Evolutionary conservation across 2,888 invertebrate genomes (phyloP).

Genomic region (Sinohyriopsis cumingii): DNA sequence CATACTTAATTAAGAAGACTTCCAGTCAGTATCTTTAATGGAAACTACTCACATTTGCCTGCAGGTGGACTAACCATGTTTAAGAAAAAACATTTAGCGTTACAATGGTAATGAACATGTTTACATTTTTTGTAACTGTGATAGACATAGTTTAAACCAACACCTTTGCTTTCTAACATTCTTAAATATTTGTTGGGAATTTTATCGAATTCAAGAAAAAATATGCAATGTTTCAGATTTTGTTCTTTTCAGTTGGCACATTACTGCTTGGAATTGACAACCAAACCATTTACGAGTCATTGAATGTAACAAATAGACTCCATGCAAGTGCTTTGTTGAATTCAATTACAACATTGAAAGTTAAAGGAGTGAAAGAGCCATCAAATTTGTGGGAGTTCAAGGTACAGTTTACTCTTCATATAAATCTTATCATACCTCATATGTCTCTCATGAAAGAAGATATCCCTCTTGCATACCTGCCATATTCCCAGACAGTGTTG

Average conservation of each 20-base stretch:
- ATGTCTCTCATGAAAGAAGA: neutral
- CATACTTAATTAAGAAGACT: too few species aligned
- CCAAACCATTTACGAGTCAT: slow-evolving; percentile 32
- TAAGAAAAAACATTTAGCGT: too few species aligned
- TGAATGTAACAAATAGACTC: slow-evolving; percentile 50
- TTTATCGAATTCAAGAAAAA: too few species aligned
- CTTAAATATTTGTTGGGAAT: too few species aligned
- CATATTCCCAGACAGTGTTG: neutral
- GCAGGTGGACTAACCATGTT: too few species aligned
- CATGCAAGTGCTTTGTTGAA: slow-evolving; percentile 51
- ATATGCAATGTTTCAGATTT: neutral
- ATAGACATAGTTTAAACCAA: too few species aligned
- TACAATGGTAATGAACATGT: too few species aligned
- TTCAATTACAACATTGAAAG: slow-evolving; percentile 42
- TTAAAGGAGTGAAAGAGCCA: slow-evolving; percentile 52
- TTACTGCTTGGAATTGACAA: slow-evolving; percentile 50
- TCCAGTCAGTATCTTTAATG: too few species aligned
- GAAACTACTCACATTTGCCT: too few species aligned
- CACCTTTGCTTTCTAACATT: too few species aligned
- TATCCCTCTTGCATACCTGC: neutral
- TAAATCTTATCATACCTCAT: neutral
- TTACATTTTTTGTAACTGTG: too few species aligned
- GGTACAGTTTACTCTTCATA: slow-evolving; percentile 30
- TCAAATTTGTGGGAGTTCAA: slow-evolving; percentile 64
- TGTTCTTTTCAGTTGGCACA: slow-evolving; percentile 52